These are phyloP conservation scores for Oligia fasciuncula DNA, from an alignment of 2,888 invertebrate species.

Conservation along the genomic window DNA sequence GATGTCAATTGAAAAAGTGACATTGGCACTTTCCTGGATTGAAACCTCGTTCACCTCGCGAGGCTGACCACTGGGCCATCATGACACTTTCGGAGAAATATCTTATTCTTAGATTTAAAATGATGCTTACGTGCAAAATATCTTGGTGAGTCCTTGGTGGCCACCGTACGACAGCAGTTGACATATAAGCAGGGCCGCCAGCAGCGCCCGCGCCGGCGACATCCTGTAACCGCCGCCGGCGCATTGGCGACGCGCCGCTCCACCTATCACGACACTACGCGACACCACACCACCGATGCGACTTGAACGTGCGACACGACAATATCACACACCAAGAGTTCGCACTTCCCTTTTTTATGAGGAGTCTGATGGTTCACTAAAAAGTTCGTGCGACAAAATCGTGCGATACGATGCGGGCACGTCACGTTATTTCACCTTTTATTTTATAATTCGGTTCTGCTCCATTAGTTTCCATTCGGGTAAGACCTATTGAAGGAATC, in stretches of 20 bases:
- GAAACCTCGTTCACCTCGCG: not conserved
- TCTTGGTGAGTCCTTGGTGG: constrained; percentile 89
- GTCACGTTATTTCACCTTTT: constrained; percentile 43
- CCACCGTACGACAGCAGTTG: constrained; percentile 88
- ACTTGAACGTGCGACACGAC: constrained; percentile 46
- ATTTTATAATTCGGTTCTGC: constrained; percentile 32
- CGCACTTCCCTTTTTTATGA: constrained; percentile 7
- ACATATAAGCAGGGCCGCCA: constrained; percentile 86
- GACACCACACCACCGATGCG: constrained; percentile 59
- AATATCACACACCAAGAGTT: constrained; percentile 23
- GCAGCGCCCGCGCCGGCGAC: constrained; percentile 89
- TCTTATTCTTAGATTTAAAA: not conserved
- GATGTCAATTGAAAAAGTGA: not conserved
- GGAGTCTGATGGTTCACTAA: constrained; percentile 1
- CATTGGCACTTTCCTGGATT: not conserved
- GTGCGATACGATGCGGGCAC: constrained; percentile 7
- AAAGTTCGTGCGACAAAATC: constrained; percentile 18
- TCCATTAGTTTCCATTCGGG: constrained; percentile 45
- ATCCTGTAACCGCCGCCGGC: constrained; percentile 86
- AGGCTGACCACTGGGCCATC: not conserved
- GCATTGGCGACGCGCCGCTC: constrained; percentile 85
- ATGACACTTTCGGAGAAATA: not conserved
- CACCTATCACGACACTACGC: constrained; percentile 83
- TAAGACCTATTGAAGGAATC: constrained; percentile 45
- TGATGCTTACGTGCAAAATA: constrained; percentile 87